Base-by-base conservation (phyloP, 53 echinoderm and acorn worm species). In the Stichopus horrens region DNA sequence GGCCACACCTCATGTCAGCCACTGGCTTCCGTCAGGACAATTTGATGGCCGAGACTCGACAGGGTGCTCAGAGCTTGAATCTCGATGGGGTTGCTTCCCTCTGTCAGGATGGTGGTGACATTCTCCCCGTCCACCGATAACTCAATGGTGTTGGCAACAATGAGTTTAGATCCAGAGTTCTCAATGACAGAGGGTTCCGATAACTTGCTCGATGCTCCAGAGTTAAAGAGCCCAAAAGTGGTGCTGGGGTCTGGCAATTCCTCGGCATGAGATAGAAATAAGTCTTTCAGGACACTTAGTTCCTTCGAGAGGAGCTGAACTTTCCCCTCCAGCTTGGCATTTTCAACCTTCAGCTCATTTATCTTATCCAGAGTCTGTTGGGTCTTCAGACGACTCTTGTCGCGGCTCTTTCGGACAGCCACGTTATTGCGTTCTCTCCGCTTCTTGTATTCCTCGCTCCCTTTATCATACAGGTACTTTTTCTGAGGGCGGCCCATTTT, bases 201-300 rank as follows among this genome's bases (percentile, higher is more conserved):
- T 11, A 87, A 19, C 21, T 87, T 74, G 23, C 58, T 74, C 6
- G 91, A 75, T n/a, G 93, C 92, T 53, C 89, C 88, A 56, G 97
- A 88, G 58, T 88, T 97, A 89, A 93, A 97, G 11, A 95, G 88
- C 18, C 89, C 91, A 57, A 91, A 94, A 16, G 97, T 94, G 59
- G 92, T 95, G 83, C 97, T 97, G 18, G 97, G 95, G 83, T 97
- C 97, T 4, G 97, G 97, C 52, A 97, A 77, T 76, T 97, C 95
- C 52, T 91, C 57, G n/a, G 97, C 97, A 55, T 95, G 94, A 57
- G 92, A 89, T 54, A 97, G 89, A 86, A 97, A 97, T 56, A 97
- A 94, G 76, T 95, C 95, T 89, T 97, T 97, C 54, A 97, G 90
- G 6, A 97, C 94, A 19, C 92, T 91, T 88, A 97, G 89, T 91